These are phyloP conservation scores for Trematomus loennbergii DNA, from an alignment of 2,113 vertebrate species.

Conservation along the genomic window DNA sequence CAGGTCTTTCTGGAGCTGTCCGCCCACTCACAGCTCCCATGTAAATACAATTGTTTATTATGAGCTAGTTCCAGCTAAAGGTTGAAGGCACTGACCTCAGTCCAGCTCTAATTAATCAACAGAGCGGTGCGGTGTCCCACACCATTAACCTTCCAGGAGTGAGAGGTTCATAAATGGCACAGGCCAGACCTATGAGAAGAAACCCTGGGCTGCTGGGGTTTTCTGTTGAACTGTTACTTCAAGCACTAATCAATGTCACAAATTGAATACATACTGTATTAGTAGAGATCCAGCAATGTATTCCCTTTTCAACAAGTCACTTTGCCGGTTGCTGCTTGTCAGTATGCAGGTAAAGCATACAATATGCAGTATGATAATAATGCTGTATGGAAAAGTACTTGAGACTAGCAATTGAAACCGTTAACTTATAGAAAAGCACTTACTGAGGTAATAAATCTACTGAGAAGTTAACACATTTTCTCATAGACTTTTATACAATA, in stretches of 20 bases:
- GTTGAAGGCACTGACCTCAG: constrained; percentile 67
- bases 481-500: too few species aligned
- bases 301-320: background rate
- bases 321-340: background rate
- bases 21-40: constrained; percentile 43
- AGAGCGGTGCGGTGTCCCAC: constrained; percentile 50
- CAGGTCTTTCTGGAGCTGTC: constrained; percentile 43
- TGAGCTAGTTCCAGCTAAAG: constrained; percentile 56
- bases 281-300: background rate
- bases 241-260: background rate
- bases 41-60: constrained; percentile 78
- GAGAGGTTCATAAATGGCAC: constrained; percentile 58
- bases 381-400: too few species aligned
- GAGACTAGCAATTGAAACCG: too few species aligned
- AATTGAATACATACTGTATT: too few species aligned
- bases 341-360: too few species aligned
- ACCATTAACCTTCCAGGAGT: constrained; percentile 69
- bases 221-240: background rate
- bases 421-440: too few species aligned
- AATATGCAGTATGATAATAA: too few species aligned
- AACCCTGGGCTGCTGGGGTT: background rate
- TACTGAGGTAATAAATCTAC: too few species aligned
- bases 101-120: constrained; percentile 74
- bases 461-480: too few species aligned
- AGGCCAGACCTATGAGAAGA: constrained; percentile 11